Percentiles rank a stretch among this genome's conserved stretches.
Conservation (phyloP, 2,888 invertebrate genomes). For the Thereva nobilitata region DNA sequence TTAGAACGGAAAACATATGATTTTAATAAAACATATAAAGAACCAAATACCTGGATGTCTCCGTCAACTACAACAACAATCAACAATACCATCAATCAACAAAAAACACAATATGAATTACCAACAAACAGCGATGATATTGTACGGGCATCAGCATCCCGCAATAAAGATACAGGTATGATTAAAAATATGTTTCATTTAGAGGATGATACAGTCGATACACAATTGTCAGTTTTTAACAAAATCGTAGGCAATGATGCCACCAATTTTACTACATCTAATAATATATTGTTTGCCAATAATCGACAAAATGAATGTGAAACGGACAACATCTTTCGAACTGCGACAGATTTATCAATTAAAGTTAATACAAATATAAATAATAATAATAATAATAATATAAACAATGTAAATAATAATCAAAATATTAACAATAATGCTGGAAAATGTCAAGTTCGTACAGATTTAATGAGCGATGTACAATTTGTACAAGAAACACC, state of each 20-base stretch:
- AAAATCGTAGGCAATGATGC: constrained; percentile 9
- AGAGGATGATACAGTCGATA: constrained; percentile 17
- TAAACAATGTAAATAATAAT: not conserved
- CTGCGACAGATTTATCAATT: constrained; percentile 26
- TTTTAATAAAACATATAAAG: constrained; percentile 22
- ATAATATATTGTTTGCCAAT: constrained; percentile 15
- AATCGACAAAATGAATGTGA: constrained; percentile 36
- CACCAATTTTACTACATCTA: not conserved
- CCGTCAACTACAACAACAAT: constrained; percentile 22
- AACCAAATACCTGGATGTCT: constrained; percentile 10
- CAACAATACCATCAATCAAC: constrained; percentile 28
- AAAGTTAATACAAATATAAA: not conserved
- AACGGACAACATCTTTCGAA: constrained; percentile 42
- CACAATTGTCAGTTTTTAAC: constrained; percentile 37
- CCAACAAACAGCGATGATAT: constrained; percentile 24
- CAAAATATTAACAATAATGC: not conserved
- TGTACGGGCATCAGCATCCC: constrained; percentile 9
- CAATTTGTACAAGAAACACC: constrained; percentile 6
- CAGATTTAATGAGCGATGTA: constrained; percentile 34
- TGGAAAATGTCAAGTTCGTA: constrained; percentile 36
- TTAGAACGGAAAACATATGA: constrained; percentile 28
- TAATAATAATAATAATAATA: constrained; percentile 5
- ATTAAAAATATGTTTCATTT: constrained; percentile 37
- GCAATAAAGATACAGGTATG: constrained; percentile 39
- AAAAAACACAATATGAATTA: constrained; percentile 7